Base-by-base conservation (phyloP, 2,113 vertebrate genomes). In the Fukomys damarensis region DNA sequence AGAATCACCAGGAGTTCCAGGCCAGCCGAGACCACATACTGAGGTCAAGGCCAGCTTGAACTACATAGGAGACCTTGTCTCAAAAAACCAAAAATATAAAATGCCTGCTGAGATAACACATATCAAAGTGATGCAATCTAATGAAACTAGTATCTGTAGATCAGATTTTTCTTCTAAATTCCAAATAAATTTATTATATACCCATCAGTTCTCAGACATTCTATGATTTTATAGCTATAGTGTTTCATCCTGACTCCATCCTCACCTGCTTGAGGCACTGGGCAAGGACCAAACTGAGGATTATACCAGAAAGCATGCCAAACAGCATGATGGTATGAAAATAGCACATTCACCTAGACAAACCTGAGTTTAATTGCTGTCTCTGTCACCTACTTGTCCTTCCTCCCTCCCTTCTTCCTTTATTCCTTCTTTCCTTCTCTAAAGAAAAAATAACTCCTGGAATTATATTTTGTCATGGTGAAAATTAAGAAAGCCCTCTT, bases 341-440 rank as follows among this genome's bases (percentile, higher is more conserved):
- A 0, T 19, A 10, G 32, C 7, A 10, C 2, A 30, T 35, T 52
- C 11, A 52, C 24, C 22, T 28, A 43, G 10, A 52, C 49, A 43
- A 5, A 35, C 3, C 7, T 92, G 20, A 0, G 4, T 92, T 61
- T 38, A 24, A 81, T 59, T 46, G 19, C n/a, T 93, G 49, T 77
- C 41, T 52, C 52, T 38, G 16, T 70, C 4, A n/a, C 22, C 22
- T 16, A 16, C 35, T 72, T 16, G 5, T 70, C 7, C 22, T 43
- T 74, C 16, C 11, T 54, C 11, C 0, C 2, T n/a, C 1, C 26
- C 9, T 35, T 12, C 7, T 43, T 59, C 12, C 3, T 32, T 11
- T 11, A 8, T 26, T 12, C 5, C 49, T 6, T 68, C 14, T 65
- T 30, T 26, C 24, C 1, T 16, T 20, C 2, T 5, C 35, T 11